phyloP scores from a whole-genome alignment of 2,797 vertebrate species.

The Smutsia gigantea region DNA sequence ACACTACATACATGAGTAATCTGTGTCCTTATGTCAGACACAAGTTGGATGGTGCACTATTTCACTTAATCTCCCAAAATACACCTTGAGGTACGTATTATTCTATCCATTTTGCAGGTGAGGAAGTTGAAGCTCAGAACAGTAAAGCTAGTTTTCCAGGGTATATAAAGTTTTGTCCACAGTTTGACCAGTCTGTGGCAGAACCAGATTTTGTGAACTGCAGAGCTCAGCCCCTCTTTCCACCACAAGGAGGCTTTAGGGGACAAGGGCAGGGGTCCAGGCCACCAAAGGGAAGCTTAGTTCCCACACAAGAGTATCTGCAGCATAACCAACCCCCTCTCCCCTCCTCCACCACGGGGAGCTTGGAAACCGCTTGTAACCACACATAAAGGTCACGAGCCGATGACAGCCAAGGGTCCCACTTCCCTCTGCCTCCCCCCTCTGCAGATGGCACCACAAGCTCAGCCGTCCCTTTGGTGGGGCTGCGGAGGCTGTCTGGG shows the following conservation, averaged over 20 bases:
- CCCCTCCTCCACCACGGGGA: no score
- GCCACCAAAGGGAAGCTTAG: neutral
- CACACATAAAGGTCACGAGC: neutral
- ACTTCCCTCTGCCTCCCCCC: rapidly evolving
- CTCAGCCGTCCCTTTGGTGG: no score
- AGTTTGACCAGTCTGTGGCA: neutral
- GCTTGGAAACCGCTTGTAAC: neutral
- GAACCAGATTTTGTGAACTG: neutral
- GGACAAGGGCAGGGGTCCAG: neutral
- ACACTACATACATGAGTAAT: no score
- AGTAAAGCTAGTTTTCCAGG: no score
- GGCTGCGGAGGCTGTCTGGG: neutral
- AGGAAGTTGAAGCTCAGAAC: neutral
- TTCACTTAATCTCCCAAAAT: neutral
- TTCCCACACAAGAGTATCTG: neutral
- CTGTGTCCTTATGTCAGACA: no score
- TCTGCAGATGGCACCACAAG: neutral
- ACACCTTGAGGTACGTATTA: neutral
- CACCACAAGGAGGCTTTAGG: neutral
- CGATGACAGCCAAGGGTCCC: neutral
- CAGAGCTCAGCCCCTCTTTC: neutral
- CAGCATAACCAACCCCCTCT: neutral
- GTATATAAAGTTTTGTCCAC: neutral
- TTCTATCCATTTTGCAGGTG: neutral
- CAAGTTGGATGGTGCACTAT: no score